Evolutionary conservation across 2,113 vertebrate species (phyloP).

Genomic region (Vidua macroura): DNA sequence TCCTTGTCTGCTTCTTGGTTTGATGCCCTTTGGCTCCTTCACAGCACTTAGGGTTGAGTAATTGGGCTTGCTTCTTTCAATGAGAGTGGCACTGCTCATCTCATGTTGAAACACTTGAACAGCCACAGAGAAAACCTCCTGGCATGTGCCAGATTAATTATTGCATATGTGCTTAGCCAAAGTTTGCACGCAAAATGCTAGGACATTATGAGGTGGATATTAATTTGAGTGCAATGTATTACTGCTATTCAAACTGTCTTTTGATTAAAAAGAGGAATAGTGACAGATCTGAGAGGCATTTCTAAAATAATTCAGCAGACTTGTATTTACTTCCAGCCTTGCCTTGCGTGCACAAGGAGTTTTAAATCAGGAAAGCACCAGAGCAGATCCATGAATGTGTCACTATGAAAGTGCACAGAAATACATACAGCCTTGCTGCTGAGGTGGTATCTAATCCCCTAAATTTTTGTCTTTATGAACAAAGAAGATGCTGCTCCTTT

Average conservation of each 20-base stretch:
- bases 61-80: neutral
- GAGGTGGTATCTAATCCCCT: neutral
- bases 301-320: neutral
- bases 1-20: neutral
- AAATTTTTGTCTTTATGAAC: neutral
- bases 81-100: neutral
- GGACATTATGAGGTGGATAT: neutral
- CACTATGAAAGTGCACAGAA: neutral
- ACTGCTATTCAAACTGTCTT: neutral
- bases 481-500: neutral
- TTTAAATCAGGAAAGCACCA: neutral
- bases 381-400: neutral
- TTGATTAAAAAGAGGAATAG: neutral
- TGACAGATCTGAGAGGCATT: neutral
- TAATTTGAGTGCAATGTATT: neutral
- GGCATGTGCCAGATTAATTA: neutral
- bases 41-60: neutral
- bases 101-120: neutral
- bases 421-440: neutral
- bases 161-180: neutral
- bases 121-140: neutral
- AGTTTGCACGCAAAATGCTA: neutral
- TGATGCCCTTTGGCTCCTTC: neutral
- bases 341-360: neutral
- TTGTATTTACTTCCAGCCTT: neutral